These are phyloP conservation scores for Amphiprion percula DNA, from an alignment of 2,113 vertebrate species.

Conservation along the genomic window DNA sequence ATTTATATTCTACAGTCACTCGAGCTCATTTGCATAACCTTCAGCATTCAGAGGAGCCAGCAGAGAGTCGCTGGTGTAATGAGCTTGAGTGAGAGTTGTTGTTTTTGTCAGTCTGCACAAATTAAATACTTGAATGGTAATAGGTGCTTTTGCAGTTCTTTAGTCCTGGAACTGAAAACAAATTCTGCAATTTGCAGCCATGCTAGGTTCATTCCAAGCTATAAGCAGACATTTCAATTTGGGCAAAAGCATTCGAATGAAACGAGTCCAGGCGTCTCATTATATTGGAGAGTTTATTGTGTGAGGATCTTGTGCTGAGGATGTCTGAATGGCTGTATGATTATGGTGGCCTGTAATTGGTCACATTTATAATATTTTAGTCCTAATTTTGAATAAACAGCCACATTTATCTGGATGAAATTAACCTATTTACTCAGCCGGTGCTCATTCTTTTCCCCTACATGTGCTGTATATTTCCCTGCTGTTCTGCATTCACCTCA, in stretches of 20 bases:
- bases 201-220: constrained; percentile 44
- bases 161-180: constrained; percentile 65
- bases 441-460: not conserved
- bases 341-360: constrained; percentile 52
- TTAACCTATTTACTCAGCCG: not conserved
- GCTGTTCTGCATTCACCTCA: constrained; percentile 56
- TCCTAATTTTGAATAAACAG: constrained; percentile 8
- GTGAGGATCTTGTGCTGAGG: constrained; percentile 29
- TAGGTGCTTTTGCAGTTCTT: constrained; percentile 67
- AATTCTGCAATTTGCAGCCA: constrained; percentile 61
- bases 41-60: constrained; percentile 42
- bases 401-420: constrained; percentile 9
- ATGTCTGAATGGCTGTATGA: constrained; percentile 43
- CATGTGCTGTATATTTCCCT: not conserved
- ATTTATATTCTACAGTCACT: constrained; percentile 39
- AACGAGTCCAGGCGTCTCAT: constrained; percentile 64
- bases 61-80: constrained; percentile 52
- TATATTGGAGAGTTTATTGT: constrained; percentile 58
- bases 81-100: constrained; percentile 68
- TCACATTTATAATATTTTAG: constrained; percentile 30
- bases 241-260: constrained; percentile 56
- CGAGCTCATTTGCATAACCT: constrained; percentile 55
- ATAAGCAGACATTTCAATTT: constrained; percentile 71
- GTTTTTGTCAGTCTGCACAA: constrained; percentile 68
- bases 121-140: constrained; percentile 73